These are phyloP conservation scores for Condylostylus longicornis DNA, from an alignment of 1,140 invertebrate genomes.

Conservation along the genomic window DNA sequence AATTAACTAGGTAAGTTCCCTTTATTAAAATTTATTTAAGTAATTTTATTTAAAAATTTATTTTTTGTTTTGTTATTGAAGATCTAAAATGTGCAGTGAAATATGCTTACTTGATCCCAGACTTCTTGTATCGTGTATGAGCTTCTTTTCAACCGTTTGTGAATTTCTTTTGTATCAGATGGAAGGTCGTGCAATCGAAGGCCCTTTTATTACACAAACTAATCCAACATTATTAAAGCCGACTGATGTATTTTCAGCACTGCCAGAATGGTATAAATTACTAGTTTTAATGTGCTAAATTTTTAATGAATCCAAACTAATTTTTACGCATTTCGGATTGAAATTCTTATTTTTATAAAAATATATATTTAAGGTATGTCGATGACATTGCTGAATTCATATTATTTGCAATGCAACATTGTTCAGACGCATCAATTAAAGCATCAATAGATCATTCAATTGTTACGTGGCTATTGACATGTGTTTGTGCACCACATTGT, in stretches of 20 bases:
- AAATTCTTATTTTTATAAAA: not conserved
- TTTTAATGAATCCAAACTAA: too few relatives aligned
- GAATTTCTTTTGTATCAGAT: constrained; percentile 57
- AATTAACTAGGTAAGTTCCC: constrained; percentile 39
- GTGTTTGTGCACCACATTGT: constrained; percentile 77
- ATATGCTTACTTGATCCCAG: constrained; percentile 70
- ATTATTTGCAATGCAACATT: constrained; percentile 77
- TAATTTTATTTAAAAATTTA: not conserved
- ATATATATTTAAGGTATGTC: constrained; percentile 31
- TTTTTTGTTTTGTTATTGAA: constrained; percentile 29
- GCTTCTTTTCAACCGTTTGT: constrained; percentile 75
- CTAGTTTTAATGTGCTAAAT: not conserved
- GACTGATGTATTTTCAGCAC: constrained; percentile 63
- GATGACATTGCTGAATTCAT: constrained; percentile 93
- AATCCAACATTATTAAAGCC: constrained; percentile 42
- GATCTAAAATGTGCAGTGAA: constrained; percentile 76
- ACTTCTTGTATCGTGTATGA: constrained; percentile 59
- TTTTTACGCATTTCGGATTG: too few relatives aligned
- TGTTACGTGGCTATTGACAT: constrained; percentile 73
- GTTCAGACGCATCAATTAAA: constrained; percentile 58
- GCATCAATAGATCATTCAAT: constrained; percentile 68
- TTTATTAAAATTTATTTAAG: not conserved
- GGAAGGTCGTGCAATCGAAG: constrained; percentile 33
- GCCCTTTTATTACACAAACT: constrained; percentile 29
- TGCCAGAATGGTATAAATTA: constrained; percentile 92